Percentiles rank a stretch among this genome's conserved stretches.
Evolutionary conservation across 2,797 vertebrate genomes (phyloP).

Genomic region (Malacoraja senta): DNA sequence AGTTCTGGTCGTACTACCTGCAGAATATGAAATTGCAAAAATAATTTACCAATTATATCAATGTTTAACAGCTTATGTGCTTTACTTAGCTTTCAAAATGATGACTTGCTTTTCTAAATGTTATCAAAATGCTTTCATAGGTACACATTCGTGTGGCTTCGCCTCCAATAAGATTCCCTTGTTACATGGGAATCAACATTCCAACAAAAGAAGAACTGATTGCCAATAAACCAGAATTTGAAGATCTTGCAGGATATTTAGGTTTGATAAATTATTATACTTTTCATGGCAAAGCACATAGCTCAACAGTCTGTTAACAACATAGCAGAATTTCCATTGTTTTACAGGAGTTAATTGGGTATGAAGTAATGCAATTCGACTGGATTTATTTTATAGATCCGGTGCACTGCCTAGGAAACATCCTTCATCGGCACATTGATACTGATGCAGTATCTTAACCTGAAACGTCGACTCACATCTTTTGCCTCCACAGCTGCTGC

Average conservation of each 20-base stretch:
- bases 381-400: neutral
- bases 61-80: neutral
- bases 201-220: conserved; percentile 98
- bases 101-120: neutral
- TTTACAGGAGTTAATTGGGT: neutral
- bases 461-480: too few relatives aligned
- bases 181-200: conserved; percentile 99
- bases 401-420: neutral
- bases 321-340: too few relatives aligned
- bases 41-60: too few relatives aligned
- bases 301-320: neutral
- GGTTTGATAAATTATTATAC: conserved; percentile 58
- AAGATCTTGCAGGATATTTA: conserved; percentile 81
- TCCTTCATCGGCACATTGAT: neutral
- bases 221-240: conserved; percentile 91
- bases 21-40: neutral
- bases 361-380: neutral
- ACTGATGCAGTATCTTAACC: too few relatives aligned
- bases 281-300: neutral
- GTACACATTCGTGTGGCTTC: conserved; percentile 95
- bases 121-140: conserved; percentile 51
- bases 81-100: neutral
- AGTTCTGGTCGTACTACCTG: neutral
- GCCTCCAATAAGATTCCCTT: conserved; percentile 85
- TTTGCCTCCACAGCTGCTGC: too few relatives aligned